A percentile compares a stretch with the other conserved stretches of the same genome.
Evolutionary conservation across 2,113 vertebrate genomes (phyloP).

Genomic region (Sceloporus tristichus): DNA sequence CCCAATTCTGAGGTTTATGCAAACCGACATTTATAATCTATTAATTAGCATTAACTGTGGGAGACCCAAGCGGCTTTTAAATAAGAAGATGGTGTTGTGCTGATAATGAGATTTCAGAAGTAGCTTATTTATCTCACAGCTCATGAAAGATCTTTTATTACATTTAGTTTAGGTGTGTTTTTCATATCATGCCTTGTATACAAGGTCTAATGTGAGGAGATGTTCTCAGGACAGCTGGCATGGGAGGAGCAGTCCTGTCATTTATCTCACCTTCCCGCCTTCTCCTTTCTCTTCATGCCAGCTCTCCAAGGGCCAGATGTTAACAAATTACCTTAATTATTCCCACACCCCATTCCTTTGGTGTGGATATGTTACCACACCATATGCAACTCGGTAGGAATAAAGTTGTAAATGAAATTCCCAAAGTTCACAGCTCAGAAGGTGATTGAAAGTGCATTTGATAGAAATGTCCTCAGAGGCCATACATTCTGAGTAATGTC

Average conservation of each 20-base stretch:
- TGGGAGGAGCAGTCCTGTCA: slow-evolving; percentile 53
- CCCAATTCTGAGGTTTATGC: not conserved
- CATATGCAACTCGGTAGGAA: slow-evolving; percentile 31
- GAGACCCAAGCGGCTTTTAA: not conserved
- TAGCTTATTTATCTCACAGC: slow-evolving; percentile 41
- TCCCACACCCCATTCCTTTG: slow-evolving; percentile 22
- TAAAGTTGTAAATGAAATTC: slow-evolving; percentile 41
- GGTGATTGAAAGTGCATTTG: slow-evolving; percentile 36
- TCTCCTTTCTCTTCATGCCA: not conserved
- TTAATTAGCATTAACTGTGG: not conserved
- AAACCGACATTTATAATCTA: not conserved
- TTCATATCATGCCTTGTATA: slow-evolving; percentile 52
- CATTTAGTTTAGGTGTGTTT: slow-evolving; percentile 47
- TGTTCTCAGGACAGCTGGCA: slow-evolving; percentile 48
- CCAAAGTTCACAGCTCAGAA: slow-evolving; percentile 37
- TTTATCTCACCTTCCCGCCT: slow-evolving; percentile 22
- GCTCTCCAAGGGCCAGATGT: slow-evolving; percentile 37
- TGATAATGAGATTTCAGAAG: slow-evolving; percentile 9
- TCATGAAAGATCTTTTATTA: slow-evolving; percentile 32
- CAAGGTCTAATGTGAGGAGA: slow-evolving; percentile 59
- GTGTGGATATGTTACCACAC: not conserved
- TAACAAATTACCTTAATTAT: slow-evolving; percentile 53
- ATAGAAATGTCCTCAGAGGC: slow-evolving; percentile 44
- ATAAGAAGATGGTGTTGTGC: not conserved
- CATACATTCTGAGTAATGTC: slow-evolving; percentile 40